phyloP scores from a whole-genome alignment of 2,113 vertebrate species.

The Salvator merianae region DNA sequence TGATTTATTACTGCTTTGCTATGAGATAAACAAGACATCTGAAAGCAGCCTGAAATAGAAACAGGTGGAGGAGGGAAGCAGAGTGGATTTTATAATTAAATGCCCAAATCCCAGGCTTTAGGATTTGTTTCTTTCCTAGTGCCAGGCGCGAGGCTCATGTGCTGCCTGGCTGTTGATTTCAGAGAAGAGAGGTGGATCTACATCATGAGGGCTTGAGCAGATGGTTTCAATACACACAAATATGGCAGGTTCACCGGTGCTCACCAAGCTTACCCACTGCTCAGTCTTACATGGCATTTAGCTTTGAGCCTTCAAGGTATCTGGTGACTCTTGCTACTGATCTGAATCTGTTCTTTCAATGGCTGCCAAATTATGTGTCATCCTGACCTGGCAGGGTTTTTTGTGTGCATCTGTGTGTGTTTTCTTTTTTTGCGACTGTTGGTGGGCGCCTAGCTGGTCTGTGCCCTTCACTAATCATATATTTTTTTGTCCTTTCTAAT shows the following conservation, averaged over 20 bases:
- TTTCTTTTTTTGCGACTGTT: neutral
- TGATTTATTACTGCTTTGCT: constrained; percentile 10
- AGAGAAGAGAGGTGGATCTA: neutral
- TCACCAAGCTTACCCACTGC: neutral
- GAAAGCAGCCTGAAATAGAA: constrained; percentile 26
- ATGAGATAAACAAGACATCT: constrained; percentile 21
- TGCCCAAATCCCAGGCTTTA: neutral
- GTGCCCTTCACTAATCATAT: neutral
- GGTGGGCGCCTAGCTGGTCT: neutral
- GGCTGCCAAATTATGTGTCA: neutral
- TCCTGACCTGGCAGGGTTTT: neutral
- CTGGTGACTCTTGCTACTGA: neutral
- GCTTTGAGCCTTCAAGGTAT: neutral
- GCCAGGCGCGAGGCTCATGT: neutral
- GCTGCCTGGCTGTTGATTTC: neutral
- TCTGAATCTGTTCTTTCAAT: neutral
- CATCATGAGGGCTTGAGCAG: neutral
- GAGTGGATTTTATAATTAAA: constrained; percentile 23
- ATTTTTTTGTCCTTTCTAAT: neutral
- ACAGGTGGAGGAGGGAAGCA: neutral
- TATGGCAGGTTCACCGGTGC: neutral
- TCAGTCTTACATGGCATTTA: neutral
- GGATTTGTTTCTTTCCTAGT: constrained; percentile 13
- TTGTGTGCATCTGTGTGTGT: neutral
- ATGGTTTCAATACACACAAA: neutral